Conservation (phyloP, 2,797 vertebrate genomes). For the Pipistrellus pygmaeus region DNA sequence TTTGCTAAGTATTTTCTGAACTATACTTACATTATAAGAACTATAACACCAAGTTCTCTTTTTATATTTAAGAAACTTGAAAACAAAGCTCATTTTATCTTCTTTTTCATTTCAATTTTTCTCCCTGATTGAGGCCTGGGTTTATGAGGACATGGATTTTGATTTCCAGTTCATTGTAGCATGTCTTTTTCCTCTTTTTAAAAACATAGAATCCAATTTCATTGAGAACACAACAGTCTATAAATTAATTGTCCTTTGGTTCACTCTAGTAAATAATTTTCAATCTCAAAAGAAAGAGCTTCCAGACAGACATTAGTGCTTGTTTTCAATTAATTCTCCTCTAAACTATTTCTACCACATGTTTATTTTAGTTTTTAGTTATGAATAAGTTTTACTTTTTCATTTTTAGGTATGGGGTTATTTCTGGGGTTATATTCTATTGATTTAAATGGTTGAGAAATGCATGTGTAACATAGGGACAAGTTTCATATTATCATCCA, state of each 20-base stretch:
- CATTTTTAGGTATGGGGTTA: conserved; percentile 31
- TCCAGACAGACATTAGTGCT: not conserved
- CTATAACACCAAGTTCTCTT: not conserved
- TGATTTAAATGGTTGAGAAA: conserved; percentile 18
- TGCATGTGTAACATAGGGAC: not conserved
- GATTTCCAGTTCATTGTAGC: conserved; percentile 1
- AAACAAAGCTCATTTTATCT: not conserved
- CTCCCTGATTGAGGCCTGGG: not conserved
- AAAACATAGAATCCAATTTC: not conserved
- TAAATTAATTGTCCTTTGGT: conserved; percentile 17
- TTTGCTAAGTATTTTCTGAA: conserved; percentile 14
- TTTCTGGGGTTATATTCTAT: not conserved
- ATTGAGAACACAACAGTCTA: not conserved
- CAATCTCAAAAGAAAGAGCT: not conserved
- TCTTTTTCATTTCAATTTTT: conserved; percentile 14
- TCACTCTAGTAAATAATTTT: conserved; percentile 30
- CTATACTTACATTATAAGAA: not conserved
- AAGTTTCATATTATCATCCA: not conserved
- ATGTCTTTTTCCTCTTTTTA: not conserved
- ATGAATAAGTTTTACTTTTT: not conserved
- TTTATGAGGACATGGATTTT: not conserved
- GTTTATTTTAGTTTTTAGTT: not conserved
- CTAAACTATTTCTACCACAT: not conserved
- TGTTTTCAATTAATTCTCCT: not conserved
- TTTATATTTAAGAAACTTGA: not conserved